Base-by-base conservation (phyloP, 2,888 invertebrate genomes). In the Chrysopilus asiliformis region DNA sequence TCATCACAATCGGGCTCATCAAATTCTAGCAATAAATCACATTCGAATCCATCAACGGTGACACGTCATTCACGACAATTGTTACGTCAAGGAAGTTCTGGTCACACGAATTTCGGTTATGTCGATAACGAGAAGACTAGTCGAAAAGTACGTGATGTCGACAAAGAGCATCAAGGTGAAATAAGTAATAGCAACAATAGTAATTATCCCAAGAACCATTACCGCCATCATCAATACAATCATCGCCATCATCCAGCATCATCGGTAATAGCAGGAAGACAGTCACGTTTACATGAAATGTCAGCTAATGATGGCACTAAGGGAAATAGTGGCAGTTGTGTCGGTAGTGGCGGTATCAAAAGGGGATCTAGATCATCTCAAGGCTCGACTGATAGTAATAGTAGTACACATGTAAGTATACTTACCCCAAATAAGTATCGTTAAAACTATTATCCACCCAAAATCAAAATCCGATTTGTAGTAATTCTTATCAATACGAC, bases 321-420 rank as follows among this genome's bases (percentile, higher is more conserved):
- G n/a, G n/a, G n/a, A n/a, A n/a, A n/a, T n/a, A 7, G 7, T 8
- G 22, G 22, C 10, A 10, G 22, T 8, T 7, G 7, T 10, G 22
- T 22, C 10, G 7, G 7, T 8, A 8, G 7, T 7, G 7, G 10
- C 7, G 38, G 36, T 13, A 47, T 52, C 30, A 63, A 63, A 47
- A 51, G 69, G 48, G 68, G 74, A 51, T 74, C 75, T 43, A 68
- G 72, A 49, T 70, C 71, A 50, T 74, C 74, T 30, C 72, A 74
- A 55, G 74, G 80, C 50, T 82, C 82, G 44, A 77, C 76, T 41
- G 72, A 71, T 40, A 74, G 78, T 58, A 78, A 76, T 60, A 77
- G 76, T 56, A 80, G 84, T 63, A 81, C 83, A 54, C 80, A 82
- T 67, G 84, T 84, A 69, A 72, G 71, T 57, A 45, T 44, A 18